A percentile compares a stretch with the other conserved stretches of the same genome.
These are phyloP conservation scores for Koerneria pararmatus DNA, from an alignment of 2,888 invertebrate species.

Conservation along the genomic window DNA sequence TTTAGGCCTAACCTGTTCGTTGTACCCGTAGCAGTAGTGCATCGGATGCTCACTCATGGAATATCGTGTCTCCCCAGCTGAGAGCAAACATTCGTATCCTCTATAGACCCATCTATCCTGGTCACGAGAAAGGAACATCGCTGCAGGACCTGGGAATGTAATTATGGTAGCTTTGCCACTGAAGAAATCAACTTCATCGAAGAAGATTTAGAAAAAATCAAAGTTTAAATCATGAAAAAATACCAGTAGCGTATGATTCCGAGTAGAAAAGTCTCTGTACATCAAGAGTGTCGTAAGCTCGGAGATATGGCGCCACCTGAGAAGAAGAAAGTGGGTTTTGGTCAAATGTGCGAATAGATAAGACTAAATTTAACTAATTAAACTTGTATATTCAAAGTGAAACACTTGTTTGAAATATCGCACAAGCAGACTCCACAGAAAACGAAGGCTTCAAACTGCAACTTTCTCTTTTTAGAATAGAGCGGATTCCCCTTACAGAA, in stretches of 20 bases:
- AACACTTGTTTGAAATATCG: too few species aligned
- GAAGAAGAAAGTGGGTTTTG: too few species aligned
- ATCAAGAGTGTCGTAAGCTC: constrained; percentile 46
- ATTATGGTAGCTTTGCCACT: neutral
- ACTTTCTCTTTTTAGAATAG: too few species aligned
- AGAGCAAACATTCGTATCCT: constrained; percentile 49
- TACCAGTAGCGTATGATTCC: constrained; percentile 49
- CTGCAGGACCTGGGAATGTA: constrained; percentile 32
- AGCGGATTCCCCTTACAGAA: too few species aligned
- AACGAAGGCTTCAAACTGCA: too few species aligned
- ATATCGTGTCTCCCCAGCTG: constrained; percentile 57
- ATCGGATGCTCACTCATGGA: constrained; percentile 56
- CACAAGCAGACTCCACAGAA: too few species aligned
- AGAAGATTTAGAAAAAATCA: too few species aligned
- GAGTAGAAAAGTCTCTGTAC: constrained; percentile 52
- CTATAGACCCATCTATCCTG: constrained; percentile 57
- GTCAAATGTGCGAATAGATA: too few species aligned
- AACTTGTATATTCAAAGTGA: too few species aligned
- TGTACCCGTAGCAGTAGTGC: constrained; percentile 53
- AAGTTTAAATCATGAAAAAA: neutral
- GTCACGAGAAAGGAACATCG: constrained; percentile 40
- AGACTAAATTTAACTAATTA: too few species aligned
- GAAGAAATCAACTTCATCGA: too few species aligned
- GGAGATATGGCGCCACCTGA: constrained; percentile 46
- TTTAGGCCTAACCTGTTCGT: constrained; percentile 33